phyloP scores from a whole-genome alignment of 37 sponge, comb jelly and placozoan genomes.

The Beroe forskalii region DNA sequence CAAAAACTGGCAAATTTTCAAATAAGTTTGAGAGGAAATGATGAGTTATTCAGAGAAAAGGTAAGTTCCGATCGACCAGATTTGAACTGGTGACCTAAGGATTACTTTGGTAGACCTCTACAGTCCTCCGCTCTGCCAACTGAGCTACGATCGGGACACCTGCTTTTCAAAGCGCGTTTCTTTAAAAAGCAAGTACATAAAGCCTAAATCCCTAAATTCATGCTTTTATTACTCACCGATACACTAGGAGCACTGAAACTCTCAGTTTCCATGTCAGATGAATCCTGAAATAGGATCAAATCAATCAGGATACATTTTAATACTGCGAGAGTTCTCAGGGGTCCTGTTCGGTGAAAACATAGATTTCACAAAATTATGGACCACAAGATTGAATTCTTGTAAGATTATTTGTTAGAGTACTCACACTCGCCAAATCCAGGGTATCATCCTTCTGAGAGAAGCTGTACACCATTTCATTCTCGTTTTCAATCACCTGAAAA shows the following conservation, averaged over 20 bases:
- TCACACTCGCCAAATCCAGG: slow-evolving; percentile 44
- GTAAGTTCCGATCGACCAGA: slow-evolving; percentile 8
- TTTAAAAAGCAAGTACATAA: too few relatives aligned
- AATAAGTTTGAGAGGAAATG: too few relatives aligned
- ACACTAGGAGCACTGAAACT: neutral
- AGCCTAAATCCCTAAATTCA: too few relatives aligned
- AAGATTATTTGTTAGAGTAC: neutral
- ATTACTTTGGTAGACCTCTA: slow-evolving; percentile 39
- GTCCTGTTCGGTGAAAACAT: too few relatives aligned
- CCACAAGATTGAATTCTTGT: too few relatives aligned
- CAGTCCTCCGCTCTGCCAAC: slow-evolving; percentile 60
- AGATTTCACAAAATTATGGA: too few relatives aligned
- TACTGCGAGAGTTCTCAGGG: too few relatives aligned
- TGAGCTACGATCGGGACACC: slow-evolving; percentile 49
- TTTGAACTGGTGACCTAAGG: slow-evolving; percentile 63
- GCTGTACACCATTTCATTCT: slow-evolving; percentile 24
- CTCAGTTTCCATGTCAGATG: slow-evolving; percentile 56
- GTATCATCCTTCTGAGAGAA: slow-evolving; percentile 29
- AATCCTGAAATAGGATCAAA: too few relatives aligned
- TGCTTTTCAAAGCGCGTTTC: too few relatives aligned
- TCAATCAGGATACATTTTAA: neutral
- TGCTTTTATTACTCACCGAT: slow-evolving; percentile 34
- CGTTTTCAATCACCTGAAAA: neutral
- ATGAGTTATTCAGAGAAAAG: too few relatives aligned
- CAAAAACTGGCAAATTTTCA: too few relatives aligned